phyloP scores from a whole-genome alignment of 2,113 vertebrate species.

The Varanus komodoensis region DNA sequence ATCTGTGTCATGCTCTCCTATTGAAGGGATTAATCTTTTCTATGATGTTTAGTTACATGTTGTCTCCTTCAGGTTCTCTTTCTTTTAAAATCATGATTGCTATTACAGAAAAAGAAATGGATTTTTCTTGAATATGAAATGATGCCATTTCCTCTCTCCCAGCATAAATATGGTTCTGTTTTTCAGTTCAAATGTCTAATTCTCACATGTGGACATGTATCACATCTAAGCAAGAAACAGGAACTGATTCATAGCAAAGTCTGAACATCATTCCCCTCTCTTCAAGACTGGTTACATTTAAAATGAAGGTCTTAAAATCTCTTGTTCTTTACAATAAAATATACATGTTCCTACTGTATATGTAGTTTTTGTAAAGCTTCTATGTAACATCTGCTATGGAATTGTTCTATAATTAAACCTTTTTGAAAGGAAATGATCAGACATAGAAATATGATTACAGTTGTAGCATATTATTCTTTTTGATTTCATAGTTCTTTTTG shows the following conservation, averaged over 20 bases:
- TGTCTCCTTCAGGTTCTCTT: not conserved
- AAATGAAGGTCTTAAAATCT: not conserved
- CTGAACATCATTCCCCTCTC: not conserved
- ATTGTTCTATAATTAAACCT: not conserved
- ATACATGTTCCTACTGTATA: not conserved
- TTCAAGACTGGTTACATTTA: not conserved
- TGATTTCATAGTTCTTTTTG: slow-evolving; percentile 4
- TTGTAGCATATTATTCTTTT: not conserved
- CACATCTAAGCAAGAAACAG: not conserved
- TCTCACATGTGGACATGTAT: slow-evolving; percentile 20
- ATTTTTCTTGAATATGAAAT: not conserved
- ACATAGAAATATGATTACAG: not conserved
- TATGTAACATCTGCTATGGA: not conserved
- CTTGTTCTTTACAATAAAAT: not conserved
- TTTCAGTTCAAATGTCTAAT: slow-evolving; percentile 58
- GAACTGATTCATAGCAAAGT: not conserved
- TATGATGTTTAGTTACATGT: not conserved
- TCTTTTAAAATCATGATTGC: slow-evolving; percentile 27
- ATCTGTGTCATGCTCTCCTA: not conserved
- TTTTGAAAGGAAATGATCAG: not conserved
- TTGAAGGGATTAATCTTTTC: not conserved
- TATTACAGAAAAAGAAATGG: slow-evolving; percentile 56
- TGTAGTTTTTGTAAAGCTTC: not conserved
- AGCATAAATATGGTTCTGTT: slow-evolving; percentile 44
- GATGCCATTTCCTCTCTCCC: slow-evolving; percentile 44